A percentile compares a stretch with the other conserved stretches of the same genome.
These are phyloP conservation scores for Heteromormyrus szaboi DNA, from an alignment of 2,797 vertebrate species.

Conservation along the genomic window DNA sequence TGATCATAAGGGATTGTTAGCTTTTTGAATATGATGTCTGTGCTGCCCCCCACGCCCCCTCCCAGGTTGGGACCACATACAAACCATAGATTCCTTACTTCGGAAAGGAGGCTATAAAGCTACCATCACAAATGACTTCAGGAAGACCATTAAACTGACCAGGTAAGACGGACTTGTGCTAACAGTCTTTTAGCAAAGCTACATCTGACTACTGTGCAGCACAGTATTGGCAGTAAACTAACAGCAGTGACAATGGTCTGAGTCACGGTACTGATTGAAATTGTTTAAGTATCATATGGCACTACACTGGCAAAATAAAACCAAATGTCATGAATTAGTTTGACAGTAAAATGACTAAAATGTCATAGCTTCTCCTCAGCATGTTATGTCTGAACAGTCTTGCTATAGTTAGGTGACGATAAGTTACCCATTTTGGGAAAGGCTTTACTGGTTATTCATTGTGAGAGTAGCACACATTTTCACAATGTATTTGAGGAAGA, in stretches of 20 bases:
- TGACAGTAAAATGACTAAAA: neutral
- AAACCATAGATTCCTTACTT: constrained; percentile 99
- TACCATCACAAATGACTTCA: constrained; percentile 99
- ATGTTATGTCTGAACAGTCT: neutral
- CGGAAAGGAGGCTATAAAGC: constrained; percentile 99
- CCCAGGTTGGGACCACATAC: constrained; percentile 99
- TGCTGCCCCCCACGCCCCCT: neutral
- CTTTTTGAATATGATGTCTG: neutral
- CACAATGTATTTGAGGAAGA: neutral
- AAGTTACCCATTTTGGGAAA: neutral
- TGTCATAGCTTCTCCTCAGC: neutral
- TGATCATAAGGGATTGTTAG: neutral
- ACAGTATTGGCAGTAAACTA: neutral
- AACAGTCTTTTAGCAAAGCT: neutral
- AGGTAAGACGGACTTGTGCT: constrained; percentile 63
- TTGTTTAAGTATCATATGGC: neutral
- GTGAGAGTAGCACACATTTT: neutral
- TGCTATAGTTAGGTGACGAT: neutral
- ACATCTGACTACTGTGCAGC: neutral
- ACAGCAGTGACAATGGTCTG: neutral
- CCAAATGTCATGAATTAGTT: neutral
- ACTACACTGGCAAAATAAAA: neutral
- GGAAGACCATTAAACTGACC: constrained; percentile 99
- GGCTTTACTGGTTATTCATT: neutral
- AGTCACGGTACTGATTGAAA: neutral